These are phyloP conservation scores for Chiroxiphia lanceolata DNA, from an alignment of 2,797 vertebrate species.

Conservation along the genomic window DNA sequence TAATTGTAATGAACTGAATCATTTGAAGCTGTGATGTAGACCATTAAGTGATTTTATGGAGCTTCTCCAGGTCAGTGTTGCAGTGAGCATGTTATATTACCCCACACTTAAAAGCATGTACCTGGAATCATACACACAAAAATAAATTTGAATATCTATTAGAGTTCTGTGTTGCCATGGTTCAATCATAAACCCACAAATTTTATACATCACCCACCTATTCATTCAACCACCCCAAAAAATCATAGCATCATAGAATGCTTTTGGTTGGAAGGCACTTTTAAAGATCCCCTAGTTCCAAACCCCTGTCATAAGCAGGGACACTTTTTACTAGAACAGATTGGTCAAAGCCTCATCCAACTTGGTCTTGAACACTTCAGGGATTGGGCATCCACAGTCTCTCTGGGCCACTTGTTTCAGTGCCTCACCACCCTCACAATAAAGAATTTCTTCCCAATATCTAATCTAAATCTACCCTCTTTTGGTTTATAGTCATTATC, in stretches of 20 bases:
- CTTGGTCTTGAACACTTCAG: not conserved
- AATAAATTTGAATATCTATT: not conserved
- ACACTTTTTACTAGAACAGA: not conserved
- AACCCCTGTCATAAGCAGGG: not conserved
- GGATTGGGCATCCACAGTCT: not conserved
- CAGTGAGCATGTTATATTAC: constrained; percentile 10
- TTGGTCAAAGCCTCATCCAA: not conserved
- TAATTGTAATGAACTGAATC: constrained; percentile 62
- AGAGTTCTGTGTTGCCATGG: not conserved
- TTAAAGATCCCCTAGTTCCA: not conserved
- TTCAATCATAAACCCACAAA: not conserved
- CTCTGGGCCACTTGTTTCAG: not conserved
- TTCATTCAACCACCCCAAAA: not conserved
- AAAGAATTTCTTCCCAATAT: not conserved
- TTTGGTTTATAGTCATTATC: not conserved
- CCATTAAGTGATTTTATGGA: constrained; percentile 55
- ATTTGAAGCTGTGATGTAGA: constrained; percentile 40
- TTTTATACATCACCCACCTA: not conserved
- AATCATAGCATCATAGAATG: not conserved
- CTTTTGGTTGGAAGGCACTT: not conserved
- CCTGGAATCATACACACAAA: not conserved
- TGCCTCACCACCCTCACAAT: fast-evolving
- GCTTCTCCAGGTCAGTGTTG: not conserved
- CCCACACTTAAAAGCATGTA: not conserved
- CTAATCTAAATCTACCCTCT: not conserved